Percentiles rank a stretch among this genome's conserved stretches.
Evolutionary conservation across 2,797 vertebrate species (phyloP).

Genomic region (Poecilia gillii): DNA sequence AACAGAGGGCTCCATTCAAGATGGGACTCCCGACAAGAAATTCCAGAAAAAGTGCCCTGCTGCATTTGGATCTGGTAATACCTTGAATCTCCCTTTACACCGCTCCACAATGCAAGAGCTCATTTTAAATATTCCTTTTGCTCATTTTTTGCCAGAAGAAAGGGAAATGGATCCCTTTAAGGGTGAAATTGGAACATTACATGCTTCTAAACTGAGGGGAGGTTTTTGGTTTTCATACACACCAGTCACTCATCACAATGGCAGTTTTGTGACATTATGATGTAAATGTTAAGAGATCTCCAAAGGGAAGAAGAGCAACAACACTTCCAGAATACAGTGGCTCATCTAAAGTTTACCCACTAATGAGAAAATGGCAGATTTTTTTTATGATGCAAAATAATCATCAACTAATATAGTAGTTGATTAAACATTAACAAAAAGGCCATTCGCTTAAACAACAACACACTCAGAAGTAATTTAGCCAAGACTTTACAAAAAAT

Average conservation of each 20-base stretch:
- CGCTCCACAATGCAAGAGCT: constrained; percentile 47
- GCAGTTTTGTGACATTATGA: constrained; percentile 57
- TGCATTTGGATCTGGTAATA: constrained; percentile 60
- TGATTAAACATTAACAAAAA: not conserved
- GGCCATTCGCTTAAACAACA: not conserved
- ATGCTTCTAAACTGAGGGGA: constrained; percentile 40
- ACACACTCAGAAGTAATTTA: too few species aligned
- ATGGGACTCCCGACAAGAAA: constrained; percentile 67
- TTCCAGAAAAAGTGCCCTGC: constrained; percentile 71
- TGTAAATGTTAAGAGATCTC: constrained; percentile 53
- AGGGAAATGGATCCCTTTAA: constrained; percentile 49
- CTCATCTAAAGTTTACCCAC: not conserved
- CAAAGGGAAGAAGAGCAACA: constrained; percentile 28
- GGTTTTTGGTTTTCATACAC: constrained; percentile 37
- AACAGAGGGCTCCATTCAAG: constrained; percentile 81
- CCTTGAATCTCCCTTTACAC: constrained; percentile 26
- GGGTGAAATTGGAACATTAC: constrained; percentile 59
- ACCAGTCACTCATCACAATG: constrained; percentile 57
- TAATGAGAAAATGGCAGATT: not conserved
- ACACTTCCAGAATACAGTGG: not conserved
- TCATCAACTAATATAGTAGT: too few species aligned
- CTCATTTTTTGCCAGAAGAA: constrained; percentile 40
- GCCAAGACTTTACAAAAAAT: too few species aligned
- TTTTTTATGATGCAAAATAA: not conserved
- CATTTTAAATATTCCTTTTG: constrained; percentile 60